Conservation (phyloP, 2,888 invertebrate species). For the Craniophora ligustri region DNA sequence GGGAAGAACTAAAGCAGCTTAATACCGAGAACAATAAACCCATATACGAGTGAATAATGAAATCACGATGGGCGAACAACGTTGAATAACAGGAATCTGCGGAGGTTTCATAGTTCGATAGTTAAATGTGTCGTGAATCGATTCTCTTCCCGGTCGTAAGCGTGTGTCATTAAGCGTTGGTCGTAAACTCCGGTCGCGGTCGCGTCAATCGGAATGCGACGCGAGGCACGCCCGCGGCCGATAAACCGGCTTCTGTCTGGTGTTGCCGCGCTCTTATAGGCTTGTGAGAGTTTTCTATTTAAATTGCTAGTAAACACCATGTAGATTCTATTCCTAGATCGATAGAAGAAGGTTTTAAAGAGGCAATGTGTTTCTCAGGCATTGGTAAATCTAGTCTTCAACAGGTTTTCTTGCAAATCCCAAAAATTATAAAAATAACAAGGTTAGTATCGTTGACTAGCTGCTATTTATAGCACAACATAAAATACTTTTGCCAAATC, state of each 20-base stretch:
- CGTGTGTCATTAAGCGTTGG: conserved; percentile 79
- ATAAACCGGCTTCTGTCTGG: conserved; percentile 64
- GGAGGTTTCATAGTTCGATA: conserved; percentile 62
- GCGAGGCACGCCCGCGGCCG: conserved; percentile 73
- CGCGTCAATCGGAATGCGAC: conserved; percentile 78
- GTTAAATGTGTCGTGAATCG: conserved; percentile 80
- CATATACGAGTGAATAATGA: conserved; percentile 18
- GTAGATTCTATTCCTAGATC: background rate
- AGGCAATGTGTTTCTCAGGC: too few relatives aligned
- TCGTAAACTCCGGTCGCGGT: conserved; percentile 78
- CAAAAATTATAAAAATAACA: too few relatives aligned
- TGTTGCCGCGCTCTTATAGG: conserved; percentile 43
- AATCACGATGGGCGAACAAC: conserved; percentile 24
- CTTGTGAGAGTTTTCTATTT: conserved; percentile 1
- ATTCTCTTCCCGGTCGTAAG: conserved; percentile 83
- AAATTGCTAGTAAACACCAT: conserved; percentile 1
- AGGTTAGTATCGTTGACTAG: too few relatives aligned
- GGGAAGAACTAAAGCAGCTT: conserved; percentile 10
- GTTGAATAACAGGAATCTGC: conserved; percentile 40
- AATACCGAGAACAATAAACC: conserved; percentile 6
- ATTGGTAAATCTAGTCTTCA: too few relatives aligned
- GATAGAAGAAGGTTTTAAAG: background rate
- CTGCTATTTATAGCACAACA: too few relatives aligned
- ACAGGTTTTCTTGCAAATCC: too few relatives aligned
- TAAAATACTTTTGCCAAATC: too few relatives aligned